Base-by-base conservation (phyloP, 2,888 invertebrate species). In the Panzeria rudis region DNA sequence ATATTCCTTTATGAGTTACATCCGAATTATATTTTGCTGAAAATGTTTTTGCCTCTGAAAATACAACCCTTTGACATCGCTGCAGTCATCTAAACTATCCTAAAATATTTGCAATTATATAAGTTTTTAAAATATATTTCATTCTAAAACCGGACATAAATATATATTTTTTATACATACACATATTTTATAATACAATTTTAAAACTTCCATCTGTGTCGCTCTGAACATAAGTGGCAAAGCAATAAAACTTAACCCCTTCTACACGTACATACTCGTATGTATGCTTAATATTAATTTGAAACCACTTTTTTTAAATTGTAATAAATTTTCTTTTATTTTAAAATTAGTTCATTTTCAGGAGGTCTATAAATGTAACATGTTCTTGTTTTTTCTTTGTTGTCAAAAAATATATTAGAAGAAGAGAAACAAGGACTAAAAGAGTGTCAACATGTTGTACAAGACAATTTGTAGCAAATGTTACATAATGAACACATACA, bases 381-480 rank as follows among this genome's bases (percentile, higher is more conserved):
- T 64, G 73, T 32, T 80, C 56, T 47, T 47, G 13, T 64, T 38
- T 25, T 6, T 25, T 52, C 73, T 50, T n/a, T 52, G 2, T 15
- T 23, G 11, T 13, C 32, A n/a, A 61, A 69, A 61, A 56, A 20
- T 68, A 69, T 54, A 50, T 11, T 17, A 54, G 69, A 82, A 80
- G 71, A 41, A 78, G 78, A 78, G 69, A 78, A 78, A 62, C 69
- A 78, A 78, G 52, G 61, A 78, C 61, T 66, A 69, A 86, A 82
- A 77, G 86, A 86, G 86, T 88, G 88, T 86, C 86, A 87, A 88
- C 87, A 86, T 87, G 87, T 87, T 87, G 86, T 87, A 87, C 86
- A 87, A 86, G 87, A 87, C 87, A 88, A 88, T 88, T 88, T 88
- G 88, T 88, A 86, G 86, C 88, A 88, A 88, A 86, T 88, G 88